phyloP scores from a whole-genome alignment of 1,140 invertebrate species.

The Drosophila nebulosa region DNA sequence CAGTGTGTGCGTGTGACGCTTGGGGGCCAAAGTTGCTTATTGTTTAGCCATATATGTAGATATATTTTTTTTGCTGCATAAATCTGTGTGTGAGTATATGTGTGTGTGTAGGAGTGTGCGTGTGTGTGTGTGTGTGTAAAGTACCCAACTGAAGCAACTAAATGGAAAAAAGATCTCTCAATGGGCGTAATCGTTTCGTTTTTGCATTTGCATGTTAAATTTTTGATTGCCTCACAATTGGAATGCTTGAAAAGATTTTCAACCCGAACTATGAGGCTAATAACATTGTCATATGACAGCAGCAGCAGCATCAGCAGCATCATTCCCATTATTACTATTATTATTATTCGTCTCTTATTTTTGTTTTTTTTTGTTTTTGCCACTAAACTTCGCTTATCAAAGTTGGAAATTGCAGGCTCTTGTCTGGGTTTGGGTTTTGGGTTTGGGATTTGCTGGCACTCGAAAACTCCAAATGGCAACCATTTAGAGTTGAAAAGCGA shows the following conservation, averaged over 20 bases:
- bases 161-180: conserved; percentile 26
- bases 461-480: conserved; percentile 44
- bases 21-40: conserved; percentile 46
- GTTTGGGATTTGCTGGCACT: conserved; percentile 42
- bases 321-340: not conserved
- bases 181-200: conserved; percentile 53
- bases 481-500: conserved; percentile 30
- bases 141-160: not conserved
- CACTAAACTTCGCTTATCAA: conserved; percentile 55
- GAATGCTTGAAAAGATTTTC: not conserved
- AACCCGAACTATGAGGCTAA: conserved; percentile 28
- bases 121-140: not conserved
- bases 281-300: conserved; percentile 39
- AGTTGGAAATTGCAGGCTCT: conserved; percentile 59
- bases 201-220: conserved; percentile 1
- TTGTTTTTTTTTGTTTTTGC: not conserved
- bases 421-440: conserved; percentile 28
- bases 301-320: conserved; percentile 6
- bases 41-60: conserved; percentile 52
- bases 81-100: conserved; percentile 21
- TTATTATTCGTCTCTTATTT: not conserved
- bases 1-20: not conserved
- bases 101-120: too few relatives aligned
- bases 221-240: conserved; percentile 34
- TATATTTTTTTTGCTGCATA: conserved; percentile 6